These are phyloP conservation scores for Galendromus occidentalis DNA, from an alignment of 1,140 invertebrate species.

Conservation along the genomic window DNA sequence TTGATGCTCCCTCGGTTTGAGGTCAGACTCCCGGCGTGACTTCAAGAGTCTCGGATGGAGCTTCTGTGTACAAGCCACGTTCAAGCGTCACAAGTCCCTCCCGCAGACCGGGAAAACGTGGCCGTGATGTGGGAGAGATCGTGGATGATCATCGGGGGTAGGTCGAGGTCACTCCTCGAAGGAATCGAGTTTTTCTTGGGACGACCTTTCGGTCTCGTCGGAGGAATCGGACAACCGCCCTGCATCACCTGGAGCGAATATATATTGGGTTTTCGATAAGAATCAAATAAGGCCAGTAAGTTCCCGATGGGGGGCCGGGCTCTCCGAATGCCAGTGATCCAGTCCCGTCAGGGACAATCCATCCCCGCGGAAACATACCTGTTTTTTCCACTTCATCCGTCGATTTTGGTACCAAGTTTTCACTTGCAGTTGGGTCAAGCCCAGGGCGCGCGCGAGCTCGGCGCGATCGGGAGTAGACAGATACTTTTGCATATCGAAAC, in stretches of 20 bases:
- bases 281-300: no score
- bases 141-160: slow-evolving; percentile 3
- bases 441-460: slow-evolving; percentile 71
- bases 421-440: slow-evolving; percentile 83
- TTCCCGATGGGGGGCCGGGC: no score
- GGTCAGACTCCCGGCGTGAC: no score
- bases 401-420: slow-evolving; percentile 83
- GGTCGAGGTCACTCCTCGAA: slow-evolving; percentile 16
- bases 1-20: no score
- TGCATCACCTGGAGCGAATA: slow-evolving; percentile 25
- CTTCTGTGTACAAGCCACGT: no score
- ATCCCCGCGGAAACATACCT: slow-evolving; percentile 29
- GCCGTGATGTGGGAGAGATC: background rate
- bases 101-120: background rate
- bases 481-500: slow-evolving; percentile 88
- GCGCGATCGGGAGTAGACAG: slow-evolving; percentile 88
- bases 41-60: no score
- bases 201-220: slow-evolving; percentile 31
- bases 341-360: no score
- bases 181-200: slow-evolving; percentile 29
- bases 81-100: background rate
- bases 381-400: slow-evolving; percentile 93
- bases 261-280: no score
- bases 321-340: no score
- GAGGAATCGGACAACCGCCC: slow-evolving; percentile 27